Evolutionary conservation across 2,797 vertebrate genomes (phyloP), one percentile per base, ranked within the genome.

Genomic region (Acridotheres tristis): DNA sequence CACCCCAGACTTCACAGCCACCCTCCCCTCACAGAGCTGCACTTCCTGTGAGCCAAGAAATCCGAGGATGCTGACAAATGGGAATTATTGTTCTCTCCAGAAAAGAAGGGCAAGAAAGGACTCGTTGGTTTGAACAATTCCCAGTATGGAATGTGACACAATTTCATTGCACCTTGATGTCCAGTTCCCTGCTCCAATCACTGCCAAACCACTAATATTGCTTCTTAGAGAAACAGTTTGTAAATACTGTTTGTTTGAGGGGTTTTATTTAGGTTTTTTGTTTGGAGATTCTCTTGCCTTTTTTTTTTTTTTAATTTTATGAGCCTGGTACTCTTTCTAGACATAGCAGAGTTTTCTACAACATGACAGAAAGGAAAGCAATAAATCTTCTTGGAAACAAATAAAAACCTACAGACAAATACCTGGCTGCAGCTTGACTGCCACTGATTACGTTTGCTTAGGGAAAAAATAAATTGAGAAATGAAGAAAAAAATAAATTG

Each of bases 11-110:
- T 80, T 88, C 36, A 66, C 20, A 72, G 7, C 15, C n/a, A 78
- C 12, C 72, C 29, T 63, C 27, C 34, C 25, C 21, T 63, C 81
- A 61, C 5, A 83, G 32, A 73, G 11, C 48, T 62, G 29, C 23
- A 18, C 57, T 83, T 79, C 57, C 45, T 65, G 88, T 77, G 50
- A 86, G 48, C 7, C 48, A 92, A 66, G 58, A 87, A 85, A 85
- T 26, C 18, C 36, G 66, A 62, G 78, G 23, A 30, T 53, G 13
- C 11, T 57, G n/a, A 45, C 40, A 65, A 59, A 85, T 29, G 9
- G n/a, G 53, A 81, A 30, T 32, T 12, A 59, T 11, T 34, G 3
- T 55, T 55, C 85, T n/a, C 9, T 74, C n/a, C 82, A 90, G 26
- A 69, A 88, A 50, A 73, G 9, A 89, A 85, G 63, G 32, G 9